These are phyloP conservation scores for Montipora foliosa DNA, from an alignment of 64 coral and sea anemone species.

Conservation along the genomic window DNA sequence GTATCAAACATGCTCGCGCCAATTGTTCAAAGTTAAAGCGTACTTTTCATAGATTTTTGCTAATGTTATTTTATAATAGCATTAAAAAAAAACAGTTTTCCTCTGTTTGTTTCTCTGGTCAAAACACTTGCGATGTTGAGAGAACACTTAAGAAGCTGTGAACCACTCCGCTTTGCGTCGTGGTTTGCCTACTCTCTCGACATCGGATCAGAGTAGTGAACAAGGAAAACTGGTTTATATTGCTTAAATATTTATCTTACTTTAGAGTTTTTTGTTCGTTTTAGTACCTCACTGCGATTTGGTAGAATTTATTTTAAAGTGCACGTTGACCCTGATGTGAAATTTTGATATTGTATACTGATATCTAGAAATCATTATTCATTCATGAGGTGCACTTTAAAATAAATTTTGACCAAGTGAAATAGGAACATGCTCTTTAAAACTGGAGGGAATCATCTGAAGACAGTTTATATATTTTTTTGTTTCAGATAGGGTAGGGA, in stretches of 20 bases:
- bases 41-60: slow-evolving; percentile 37
- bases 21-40: slow-evolving; percentile 21
- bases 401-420: slow-evolving; percentile 31
- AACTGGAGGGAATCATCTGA: slow-evolving; percentile 78
- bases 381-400: slow-evolving; percentile 53
- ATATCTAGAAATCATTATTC: slow-evolving; percentile 60
- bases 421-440: slow-evolving; percentile 86
- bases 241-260: slow-evolving; percentile 48
- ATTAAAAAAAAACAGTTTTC: slow-evolving; percentile 50
- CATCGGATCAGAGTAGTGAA: slow-evolving; percentile 27
- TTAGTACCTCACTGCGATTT: slow-evolving; percentile 53
- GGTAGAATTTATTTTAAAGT: slow-evolving; percentile 62
- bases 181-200: slow-evolving; percentile 32
- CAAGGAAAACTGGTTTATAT: slow-evolving; percentile 35
- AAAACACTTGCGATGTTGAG: slow-evolving; percentile 47
- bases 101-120: slow-evolving; percentile 36
- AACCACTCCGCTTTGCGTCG: slow-evolving; percentile 15
- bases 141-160: slow-evolving; percentile 31
- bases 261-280: slow-evolving; percentile 64
- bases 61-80: slow-evolving; percentile 50
- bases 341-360: slow-evolving; percentile 59
- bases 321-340: slow-evolving; percentile 50
- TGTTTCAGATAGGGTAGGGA: slow-evolving; percentile 66
- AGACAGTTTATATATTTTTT: slow-evolving; percentile 76
- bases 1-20: slow-evolving; percentile 20